These are phyloP conservation scores for Barnardius zonarius DNA, from an alignment of 2,113 vertebrate species.

Conservation along the genomic window DNA sequence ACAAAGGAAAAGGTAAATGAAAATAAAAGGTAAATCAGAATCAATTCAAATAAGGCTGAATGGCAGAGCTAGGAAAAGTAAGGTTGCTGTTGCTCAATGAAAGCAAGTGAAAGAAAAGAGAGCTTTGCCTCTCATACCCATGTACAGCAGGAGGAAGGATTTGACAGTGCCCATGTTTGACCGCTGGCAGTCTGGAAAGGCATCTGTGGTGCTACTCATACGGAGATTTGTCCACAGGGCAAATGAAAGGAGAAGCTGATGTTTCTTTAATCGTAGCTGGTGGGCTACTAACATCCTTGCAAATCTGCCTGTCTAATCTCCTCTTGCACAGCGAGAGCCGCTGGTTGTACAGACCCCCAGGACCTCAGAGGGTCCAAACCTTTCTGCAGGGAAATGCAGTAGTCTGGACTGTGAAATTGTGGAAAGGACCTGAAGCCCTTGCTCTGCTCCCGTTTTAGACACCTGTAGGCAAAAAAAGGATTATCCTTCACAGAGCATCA, in stretches of 20 bases:
- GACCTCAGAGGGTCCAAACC: background rate
- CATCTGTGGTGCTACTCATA: background rate
- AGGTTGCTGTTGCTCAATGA: background rate
- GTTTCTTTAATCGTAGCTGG: background rate
- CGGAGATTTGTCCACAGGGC: background rate
- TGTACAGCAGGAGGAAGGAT: background rate
- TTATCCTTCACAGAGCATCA: background rate
- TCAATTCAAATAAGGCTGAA: background rate
- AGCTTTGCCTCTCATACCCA: background rate
- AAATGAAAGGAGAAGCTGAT: background rate
- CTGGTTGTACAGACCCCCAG: background rate
- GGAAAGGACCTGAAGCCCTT: background rate
- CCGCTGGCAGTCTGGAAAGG: background rate
- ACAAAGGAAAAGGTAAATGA: background rate
- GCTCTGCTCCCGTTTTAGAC: background rate
- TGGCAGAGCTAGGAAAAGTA: background rate
- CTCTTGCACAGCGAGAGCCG: accelerated
- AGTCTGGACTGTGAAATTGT: background rate
- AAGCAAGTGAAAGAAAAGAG: background rate
- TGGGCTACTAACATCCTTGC: background rate
- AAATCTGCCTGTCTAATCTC: background rate
- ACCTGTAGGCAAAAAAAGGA: background rate
- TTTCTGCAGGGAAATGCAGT: background rate
- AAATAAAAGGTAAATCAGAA: background rate
- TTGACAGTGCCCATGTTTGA: accelerated